Conservation (phyloP, 2,797 vertebrate species). For the Diceros bicornis region DNA sequence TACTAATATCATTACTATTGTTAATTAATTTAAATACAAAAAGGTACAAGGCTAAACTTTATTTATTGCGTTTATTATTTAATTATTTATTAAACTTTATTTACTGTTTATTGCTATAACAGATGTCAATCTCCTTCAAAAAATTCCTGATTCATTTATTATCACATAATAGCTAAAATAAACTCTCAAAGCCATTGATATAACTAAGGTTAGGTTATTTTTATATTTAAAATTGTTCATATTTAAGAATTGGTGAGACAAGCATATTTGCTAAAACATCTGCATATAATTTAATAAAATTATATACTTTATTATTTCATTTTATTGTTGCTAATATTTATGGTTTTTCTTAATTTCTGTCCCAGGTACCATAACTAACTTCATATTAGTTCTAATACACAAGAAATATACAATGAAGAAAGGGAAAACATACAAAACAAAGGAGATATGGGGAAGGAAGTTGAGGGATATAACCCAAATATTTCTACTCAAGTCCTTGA, state of each 20-base stretch:
- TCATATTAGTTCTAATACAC: background rate
- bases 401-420: constrained; percentile 38
- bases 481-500: constrained; percentile 44
- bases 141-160: background rate
- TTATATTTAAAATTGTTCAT: constrained; percentile 23
- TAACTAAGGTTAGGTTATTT: background rate
- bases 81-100: too few species aligned
- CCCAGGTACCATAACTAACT: background rate
- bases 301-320: constrained; percentile 15
- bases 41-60: constrained; percentile 21
- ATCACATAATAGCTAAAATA: background rate
- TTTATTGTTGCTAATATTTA: constrained; percentile 26
- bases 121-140: background rate
- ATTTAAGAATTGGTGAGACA: constrained; percentile 39
- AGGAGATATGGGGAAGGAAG: background rate
- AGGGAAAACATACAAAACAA: constrained; percentile 49
- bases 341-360: constrained; percentile 56
- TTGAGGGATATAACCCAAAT: background rate
- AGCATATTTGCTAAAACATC: constrained; percentile 5
- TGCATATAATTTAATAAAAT: constrained; percentile 14
- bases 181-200: background rate
- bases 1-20: background rate
- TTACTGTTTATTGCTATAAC: background rate
- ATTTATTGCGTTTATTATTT: background rate
- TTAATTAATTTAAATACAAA: constrained; percentile 36